Base-by-base conservation (phyloP, 2,888 invertebrate species). In the Microdon myrmicae region DNA sequence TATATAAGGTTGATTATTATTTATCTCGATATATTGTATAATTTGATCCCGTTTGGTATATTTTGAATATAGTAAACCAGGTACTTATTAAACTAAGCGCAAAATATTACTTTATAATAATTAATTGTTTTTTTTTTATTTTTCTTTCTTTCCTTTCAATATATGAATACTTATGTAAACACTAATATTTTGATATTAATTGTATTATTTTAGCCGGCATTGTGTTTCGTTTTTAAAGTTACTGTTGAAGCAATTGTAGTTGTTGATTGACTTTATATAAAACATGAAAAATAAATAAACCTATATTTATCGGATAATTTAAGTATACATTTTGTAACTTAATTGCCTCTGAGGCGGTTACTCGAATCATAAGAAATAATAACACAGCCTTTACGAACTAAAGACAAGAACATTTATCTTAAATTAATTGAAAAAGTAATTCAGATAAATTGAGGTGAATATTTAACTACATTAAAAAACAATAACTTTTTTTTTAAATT, bases 161-260 rank as follows among this genome's bases (percentile, higher is more conserved):
- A 58, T 29, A 29, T 31, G 26, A 13, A 35, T 47, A 12, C 26
- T 45, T 34, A 58, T 29, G 20, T 31, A 28, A 13, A 35, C 43
- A 12, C 26, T 45, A 25, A 31, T n/a, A 14, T 34, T 20, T 47
- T 39, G 8, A n/a, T 51, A 38, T 47, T 37, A 28, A 39, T 45
- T 47, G 45, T n/a, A 20, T 47, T 45, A 37, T 64, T 58, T 56
- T 56, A 64, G 64, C 64, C n/a, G n/a, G n/a, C n/a, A n/a, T 64
- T 58, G 51, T 35, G 37, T 64, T 56, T 38, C 26, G 19, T 47
- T 17, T 47, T 43, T 47, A 26, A n/a, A n/a, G n/a, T n/a, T n/a
- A n/a, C n/a, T 51, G 3, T 56, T 64, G 45, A 64, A 64, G 51
- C 45, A 51, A n/a, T n/a, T n/a, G n/a, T n/a, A n/a, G n/a, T n/a